Conservation (phyloP, 2,113 vertebrate genomes). For the Gymnarchus niloticus region DNA sequence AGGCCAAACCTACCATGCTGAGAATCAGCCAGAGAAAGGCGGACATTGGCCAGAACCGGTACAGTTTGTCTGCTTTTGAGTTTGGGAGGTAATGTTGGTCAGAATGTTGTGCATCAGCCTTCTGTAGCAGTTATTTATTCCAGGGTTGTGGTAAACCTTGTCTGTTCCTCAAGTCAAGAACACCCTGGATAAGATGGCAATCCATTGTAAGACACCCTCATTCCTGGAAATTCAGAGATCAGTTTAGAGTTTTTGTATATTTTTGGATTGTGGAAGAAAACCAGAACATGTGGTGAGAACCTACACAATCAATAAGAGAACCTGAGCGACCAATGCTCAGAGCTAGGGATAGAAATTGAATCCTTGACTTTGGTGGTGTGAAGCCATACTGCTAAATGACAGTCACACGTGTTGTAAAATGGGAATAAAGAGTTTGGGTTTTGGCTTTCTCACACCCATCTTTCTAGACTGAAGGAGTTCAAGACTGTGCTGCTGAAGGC, state of each 20-base stretch:
- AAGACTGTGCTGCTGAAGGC: conserved; percentile 51
- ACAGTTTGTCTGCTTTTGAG: neutral
- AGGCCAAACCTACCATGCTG: conserved; percentile 29
- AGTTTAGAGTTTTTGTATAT: neutral
- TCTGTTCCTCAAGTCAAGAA: neutral
- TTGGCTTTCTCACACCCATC: neutral
- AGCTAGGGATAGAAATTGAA: neutral
- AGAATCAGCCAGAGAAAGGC: conserved; percentile 33
- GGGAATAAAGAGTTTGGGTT: neutral
- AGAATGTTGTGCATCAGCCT: neutral
- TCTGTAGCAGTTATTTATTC: neutral
- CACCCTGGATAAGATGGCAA: neutral
- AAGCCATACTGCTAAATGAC: too few relatives aligned
- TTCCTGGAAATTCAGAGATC: neutral
- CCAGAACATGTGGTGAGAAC: neutral
- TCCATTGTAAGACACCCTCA: neutral
- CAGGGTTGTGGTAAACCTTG: neutral
- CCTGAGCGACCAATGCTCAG: neutral
- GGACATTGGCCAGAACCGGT: conserved; percentile 42
- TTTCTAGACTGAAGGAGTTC: conserved; percentile 48
- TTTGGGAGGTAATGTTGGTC: neutral
- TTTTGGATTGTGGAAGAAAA: neutral
- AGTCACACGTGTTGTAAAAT: neutral
- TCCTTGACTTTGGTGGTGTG: neutral
- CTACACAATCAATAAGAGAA: neutral